A percentile compares a stretch with the other conserved stretches of the same genome.
These are phyloP conservation scores for Leptopilina clavipes DNA, from an alignment of 1,140 invertebrate species.

Conservation along the genomic window DNA sequence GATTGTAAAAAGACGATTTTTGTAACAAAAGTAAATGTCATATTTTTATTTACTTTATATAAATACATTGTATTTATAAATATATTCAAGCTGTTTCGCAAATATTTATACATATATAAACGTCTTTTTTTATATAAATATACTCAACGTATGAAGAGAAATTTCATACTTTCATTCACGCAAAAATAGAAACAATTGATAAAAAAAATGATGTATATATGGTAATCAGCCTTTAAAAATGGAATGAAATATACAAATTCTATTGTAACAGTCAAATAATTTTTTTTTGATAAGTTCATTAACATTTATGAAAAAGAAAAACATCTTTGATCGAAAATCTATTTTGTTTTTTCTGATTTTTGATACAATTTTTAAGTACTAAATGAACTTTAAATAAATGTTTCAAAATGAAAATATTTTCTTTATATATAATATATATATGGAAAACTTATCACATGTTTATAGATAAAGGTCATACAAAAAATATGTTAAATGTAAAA, in stretches of 20 bases:
- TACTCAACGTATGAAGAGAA: slow-evolving; percentile 23
- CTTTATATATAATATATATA: not conserved
- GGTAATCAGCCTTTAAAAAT: slow-evolving; percentile 20
- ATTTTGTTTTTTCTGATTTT: no score
- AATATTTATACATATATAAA: slow-evolving; percentile 32
- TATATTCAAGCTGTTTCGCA: slow-evolving; percentile 43
- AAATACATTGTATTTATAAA: slow-evolving; percentile 54
- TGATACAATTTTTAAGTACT: not conserved
- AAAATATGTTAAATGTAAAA: not conserved
- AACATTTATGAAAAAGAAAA: no score
- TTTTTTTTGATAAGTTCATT: not conserved
- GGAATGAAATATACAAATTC: slow-evolving; percentile 37
- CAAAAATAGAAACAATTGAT: slow-evolving; percentile 39
- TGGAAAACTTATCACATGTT: no score
- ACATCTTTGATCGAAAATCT: no score
- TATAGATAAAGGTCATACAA: not conserved
- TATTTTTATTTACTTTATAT: slow-evolving; percentile 57
- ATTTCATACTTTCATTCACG: slow-evolving; percentile 39
- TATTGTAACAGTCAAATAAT: slow-evolving; percentile 35
- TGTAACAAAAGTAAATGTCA: slow-evolving; percentile 59
- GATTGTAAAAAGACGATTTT: slow-evolving; percentile 21
- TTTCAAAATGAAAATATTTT: slow-evolving; percentile 24
- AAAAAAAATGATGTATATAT: slow-evolving; percentile 6
- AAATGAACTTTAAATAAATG: slow-evolving; percentile 4
- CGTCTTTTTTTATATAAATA: slow-evolving; percentile 35